phyloP scores from a whole-genome alignment of 2,797 vertebrate genomes.

The Macropodus opercularis region DNA sequence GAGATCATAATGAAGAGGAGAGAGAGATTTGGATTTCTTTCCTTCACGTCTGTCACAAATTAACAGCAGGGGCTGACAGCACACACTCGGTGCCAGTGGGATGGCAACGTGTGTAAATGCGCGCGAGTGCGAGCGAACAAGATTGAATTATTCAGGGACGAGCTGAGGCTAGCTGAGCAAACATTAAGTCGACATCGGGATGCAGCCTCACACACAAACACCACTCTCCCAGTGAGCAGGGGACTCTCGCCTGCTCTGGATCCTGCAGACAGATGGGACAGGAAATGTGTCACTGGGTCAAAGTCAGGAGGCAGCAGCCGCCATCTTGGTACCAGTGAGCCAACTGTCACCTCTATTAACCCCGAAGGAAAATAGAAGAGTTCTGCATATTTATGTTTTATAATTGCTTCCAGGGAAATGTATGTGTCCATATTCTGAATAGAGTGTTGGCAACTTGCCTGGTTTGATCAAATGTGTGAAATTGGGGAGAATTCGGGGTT shows the following conservation, averaged over 20 bases:
- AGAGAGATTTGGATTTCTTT: conserved; percentile 17
- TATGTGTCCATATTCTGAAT: not conserved
- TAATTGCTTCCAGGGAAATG: conserved; percentile 6
- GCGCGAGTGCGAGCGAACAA: conserved; percentile 13
- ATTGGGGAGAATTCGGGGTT: not conserved
- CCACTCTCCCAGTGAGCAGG: conserved; percentile 13
- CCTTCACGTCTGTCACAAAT: conserved; percentile 53
- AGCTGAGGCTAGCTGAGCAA: conserved; percentile 58
- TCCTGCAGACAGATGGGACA: conserved; percentile 67
- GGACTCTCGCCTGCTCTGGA: conserved; percentile 48
- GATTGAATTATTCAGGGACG: conserved; percentile 68
- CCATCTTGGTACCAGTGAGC: conserved; percentile 47
- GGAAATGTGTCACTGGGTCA: conserved; percentile 77
- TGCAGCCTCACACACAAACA: conserved; percentile 49
- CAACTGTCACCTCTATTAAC: conserved; percentile 51
- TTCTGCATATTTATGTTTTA: not conserved
- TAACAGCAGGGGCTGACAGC: conserved; percentile 63
- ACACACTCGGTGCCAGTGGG: conserved; percentile 29
- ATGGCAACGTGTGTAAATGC: conserved; percentile 24
- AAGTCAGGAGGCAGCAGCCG: conserved; percentile 20
- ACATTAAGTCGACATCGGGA: conserved; percentile 63
- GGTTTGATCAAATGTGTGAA: conserved; percentile 23
- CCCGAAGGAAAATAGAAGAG: conserved; percentile 3
- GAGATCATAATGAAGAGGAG: conserved; percentile 30
- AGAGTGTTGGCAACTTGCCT: conserved; percentile 6